phyloP scores from a whole-genome alignment of 1,140 invertebrate species.

The Procambarus clarkii region DNA sequence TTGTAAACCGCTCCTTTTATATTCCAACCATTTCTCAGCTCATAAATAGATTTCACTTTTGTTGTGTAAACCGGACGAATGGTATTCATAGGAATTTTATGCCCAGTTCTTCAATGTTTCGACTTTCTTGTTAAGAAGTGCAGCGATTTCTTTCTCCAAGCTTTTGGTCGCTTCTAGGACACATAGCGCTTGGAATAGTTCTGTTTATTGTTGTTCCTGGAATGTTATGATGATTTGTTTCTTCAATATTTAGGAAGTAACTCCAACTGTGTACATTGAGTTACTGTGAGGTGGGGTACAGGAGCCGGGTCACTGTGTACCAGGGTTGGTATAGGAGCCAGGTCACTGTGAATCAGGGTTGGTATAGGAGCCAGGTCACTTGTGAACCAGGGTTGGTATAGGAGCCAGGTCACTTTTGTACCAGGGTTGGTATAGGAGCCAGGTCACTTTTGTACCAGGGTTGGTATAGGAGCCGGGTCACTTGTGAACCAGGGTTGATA shows the following conservation, averaged over 20 bases:
- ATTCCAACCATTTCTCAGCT: not conserved
- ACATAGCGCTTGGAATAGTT: conserved; percentile 22
- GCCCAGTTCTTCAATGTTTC: not conserved
- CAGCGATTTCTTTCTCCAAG: not conserved
- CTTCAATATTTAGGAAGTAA: not conserved
- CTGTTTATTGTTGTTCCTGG: not conserved
- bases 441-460: too few species aligned
- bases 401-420: not conserved
- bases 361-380: too few species aligned
- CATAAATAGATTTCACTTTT: not conserved
- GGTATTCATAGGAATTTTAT: not conserved
- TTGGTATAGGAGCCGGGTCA: too few species aligned
- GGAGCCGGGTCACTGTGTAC: too few species aligned
- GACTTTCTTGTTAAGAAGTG: not conserved
- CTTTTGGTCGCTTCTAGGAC: conserved; percentile 39
- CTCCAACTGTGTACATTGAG: not conserved
- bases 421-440: too few species aligned
- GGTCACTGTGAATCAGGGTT: too few species aligned
- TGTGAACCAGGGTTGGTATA: too few species aligned
- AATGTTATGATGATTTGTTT: not conserved
- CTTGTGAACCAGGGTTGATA: too few species aligned
- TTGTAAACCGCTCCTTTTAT: not conserved
- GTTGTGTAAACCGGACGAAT: not conserved
- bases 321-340: too few species aligned
- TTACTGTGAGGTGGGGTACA: too few species aligned